Conservation (phyloP, 1,140 invertebrate genomes). For the Oscheius sp. region DNA sequence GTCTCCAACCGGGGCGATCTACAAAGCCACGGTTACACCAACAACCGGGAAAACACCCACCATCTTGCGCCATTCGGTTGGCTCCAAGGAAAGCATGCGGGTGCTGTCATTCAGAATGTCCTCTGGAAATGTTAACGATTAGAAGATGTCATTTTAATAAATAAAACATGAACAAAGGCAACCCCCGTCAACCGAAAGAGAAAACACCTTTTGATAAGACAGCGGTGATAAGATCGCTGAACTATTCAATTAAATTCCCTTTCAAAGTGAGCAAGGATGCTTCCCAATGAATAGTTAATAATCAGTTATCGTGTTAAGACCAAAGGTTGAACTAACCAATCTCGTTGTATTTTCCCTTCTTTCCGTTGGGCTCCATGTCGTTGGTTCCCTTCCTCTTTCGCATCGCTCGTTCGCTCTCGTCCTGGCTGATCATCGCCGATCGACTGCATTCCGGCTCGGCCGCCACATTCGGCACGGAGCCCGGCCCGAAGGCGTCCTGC, state of each 20-base stretch:
- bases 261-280: no score
- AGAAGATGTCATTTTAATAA: no score
- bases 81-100: slow-evolving; percentile 6
- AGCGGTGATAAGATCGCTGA: no score
- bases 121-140: no score
- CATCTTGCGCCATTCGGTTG: slow-evolving; percentile 27
- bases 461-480: background rate
- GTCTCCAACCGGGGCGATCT: background rate
- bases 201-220: no score
- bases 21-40: background rate
- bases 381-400: background rate
- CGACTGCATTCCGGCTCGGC: background rate
- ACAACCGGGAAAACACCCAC: background rate
- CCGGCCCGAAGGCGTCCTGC: background rate
- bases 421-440: slow-evolving; percentile 3
- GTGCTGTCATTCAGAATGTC: slow-evolving; percentile 12
- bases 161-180: no score
- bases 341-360: slow-evolving; percentile 16
- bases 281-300: no score
- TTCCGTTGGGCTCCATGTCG: background rate
- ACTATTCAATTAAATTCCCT: no score
- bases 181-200: no score
- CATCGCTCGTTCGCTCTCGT: slow-evolving; percentile 3
- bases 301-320: background rate
- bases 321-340: background rate